Conservation (phyloP, 1,140 invertebrate genomes). For the Nebria ingens region DNA sequence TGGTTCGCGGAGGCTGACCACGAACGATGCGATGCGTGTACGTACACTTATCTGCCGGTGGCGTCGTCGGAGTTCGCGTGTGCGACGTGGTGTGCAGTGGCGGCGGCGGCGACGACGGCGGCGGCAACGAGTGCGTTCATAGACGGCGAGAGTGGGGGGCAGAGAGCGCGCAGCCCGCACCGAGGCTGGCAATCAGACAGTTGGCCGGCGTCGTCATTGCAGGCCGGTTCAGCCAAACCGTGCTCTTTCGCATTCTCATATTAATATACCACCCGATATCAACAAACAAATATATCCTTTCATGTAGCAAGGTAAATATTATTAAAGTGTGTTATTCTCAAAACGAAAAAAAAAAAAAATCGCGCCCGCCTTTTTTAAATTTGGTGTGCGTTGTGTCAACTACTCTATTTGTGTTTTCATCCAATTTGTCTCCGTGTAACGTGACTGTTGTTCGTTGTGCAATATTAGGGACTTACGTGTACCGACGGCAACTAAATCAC, state of each 20-base stretch:
- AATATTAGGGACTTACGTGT: too few relatives aligned
- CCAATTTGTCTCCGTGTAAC: too few relatives aligned
- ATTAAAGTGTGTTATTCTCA: neutral
- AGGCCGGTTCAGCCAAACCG: slow-evolving; percentile 15
- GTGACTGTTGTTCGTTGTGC: too few relatives aligned
- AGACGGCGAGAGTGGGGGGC: slow-evolving; percentile 5
- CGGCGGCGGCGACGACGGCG: neutral
- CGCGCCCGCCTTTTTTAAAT: too few relatives aligned
- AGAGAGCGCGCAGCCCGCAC: slow-evolving; percentile 13
- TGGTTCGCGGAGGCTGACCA: neutral
- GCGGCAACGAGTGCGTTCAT: slow-evolving; percentile 9
- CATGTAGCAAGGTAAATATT: neutral
- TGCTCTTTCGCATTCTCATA: neutral
- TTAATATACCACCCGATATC: neutral
- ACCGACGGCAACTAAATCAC: neutral
- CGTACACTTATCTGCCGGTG: neutral
- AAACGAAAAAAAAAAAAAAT: too few relatives aligned
- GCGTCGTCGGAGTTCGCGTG: neutral
- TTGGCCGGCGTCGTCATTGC: slow-evolving; percentile 23
- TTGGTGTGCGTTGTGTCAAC: neutral
- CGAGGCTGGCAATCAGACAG: slow-evolving; percentile 21
- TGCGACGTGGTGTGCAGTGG: neutral
- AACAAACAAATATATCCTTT: neutral
- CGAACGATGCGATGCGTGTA: slow-evolving; percentile 3
- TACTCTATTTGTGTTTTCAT: neutral